Evolutionary conservation across 2,113 vertebrate genomes (phyloP), one percentile per base, ranked within the genome.

Genomic region (Callorhinus ursinus): DNA sequence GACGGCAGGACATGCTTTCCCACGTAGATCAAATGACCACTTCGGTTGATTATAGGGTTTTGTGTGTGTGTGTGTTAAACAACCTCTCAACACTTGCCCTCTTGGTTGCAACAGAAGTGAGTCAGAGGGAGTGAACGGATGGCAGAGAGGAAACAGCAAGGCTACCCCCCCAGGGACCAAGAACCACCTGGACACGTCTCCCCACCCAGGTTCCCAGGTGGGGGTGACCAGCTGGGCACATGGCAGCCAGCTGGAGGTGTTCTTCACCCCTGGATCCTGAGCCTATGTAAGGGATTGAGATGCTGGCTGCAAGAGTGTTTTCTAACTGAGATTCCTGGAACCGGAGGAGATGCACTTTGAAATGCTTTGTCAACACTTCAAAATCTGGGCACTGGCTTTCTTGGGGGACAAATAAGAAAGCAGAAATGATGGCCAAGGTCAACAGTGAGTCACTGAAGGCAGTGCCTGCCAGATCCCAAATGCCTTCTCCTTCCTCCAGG

Each of bases 1-100:
- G 19, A 69, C 0, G 49, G 61, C 49, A 96, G 46, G 67, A 16
- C 24, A 21, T 0, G 7, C 61, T 71, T 98, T 98, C 98, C 94
- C 98, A 98, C 81, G 26, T 95, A 65, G 95, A 97, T 98, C 97
- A 87, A 94, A 96, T 97, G 95, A 91, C 96, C 85, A 72, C 94
- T 96, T 80, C 16, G 82, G 84, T 21, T 88, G 93, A 97, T 97
- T 97, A 91, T 9, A 97, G 96, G 96, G 84, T 94, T 96, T n/a
- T 36, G 4, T n/a, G 63, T 82, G 19, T 80, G 19, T 80, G 28
- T 85, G 57, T 57, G 77, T 88, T 39, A 69, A 93, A 96, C 59
- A 86, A 10, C 28, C 90, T 86, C 90, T 96, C 83, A 74, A 67
- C 81, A 72, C 59, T 97, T 88, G 88, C 11, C 81, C 53, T 90